These are phyloP conservation scores for Monarcha castaneiventris DNA, from an alignment of 2,113 vertebrate species.

Conservation along the genomic window DNA sequence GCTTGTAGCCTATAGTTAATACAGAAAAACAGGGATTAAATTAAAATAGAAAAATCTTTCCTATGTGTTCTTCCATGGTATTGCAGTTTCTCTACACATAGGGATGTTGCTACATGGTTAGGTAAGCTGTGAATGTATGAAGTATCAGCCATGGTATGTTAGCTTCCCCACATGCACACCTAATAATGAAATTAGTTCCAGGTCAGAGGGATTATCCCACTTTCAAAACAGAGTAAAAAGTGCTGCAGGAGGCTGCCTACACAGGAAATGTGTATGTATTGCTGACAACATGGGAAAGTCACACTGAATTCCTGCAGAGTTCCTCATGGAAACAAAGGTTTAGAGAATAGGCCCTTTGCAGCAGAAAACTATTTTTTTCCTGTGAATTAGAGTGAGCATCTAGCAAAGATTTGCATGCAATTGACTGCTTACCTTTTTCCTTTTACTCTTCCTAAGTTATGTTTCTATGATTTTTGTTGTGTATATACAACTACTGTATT, in stretches of 20 bases:
- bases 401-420: neutral
- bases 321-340: neutral
- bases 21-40: neutral
- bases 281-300: neutral
- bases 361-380: neutral
- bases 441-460: neutral
- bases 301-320: neutral
- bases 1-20: neutral
- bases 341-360: neutral
- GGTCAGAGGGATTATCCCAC: neutral
- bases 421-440: neutral
- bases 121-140: neutral
- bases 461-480: neutral
- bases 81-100: neutral
- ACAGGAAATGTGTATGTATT: neutral
- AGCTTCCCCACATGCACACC: neutral
- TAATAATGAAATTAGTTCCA: neutral
- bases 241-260: neutral
- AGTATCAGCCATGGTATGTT: neutral
- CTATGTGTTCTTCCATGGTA: neutral
- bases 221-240: neutral
- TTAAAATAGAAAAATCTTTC: neutral
- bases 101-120: neutral
- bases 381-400: neutral
- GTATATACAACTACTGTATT: slow-evolving; percentile 59